A percentile compares a stretch with the other conserved stretches of the same genome.
Evolutionary conservation across 2,888 invertebrate genomes (phyloP).

Genomic region (Sipha maydis): DNA sequence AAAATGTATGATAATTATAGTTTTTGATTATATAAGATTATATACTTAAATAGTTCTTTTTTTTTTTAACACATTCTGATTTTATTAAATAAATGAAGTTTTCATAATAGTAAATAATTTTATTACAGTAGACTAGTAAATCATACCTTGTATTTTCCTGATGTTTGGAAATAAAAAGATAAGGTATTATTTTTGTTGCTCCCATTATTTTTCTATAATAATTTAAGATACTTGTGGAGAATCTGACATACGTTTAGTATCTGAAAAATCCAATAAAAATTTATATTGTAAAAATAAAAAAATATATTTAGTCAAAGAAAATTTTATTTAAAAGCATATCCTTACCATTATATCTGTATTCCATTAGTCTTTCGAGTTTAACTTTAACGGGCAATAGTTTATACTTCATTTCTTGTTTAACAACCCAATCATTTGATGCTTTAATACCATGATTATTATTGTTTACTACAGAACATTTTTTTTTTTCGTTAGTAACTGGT

Average conservation of each 20-base stretch:
- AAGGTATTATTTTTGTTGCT: not conserved
- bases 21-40: not conserved
- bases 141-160: not conserved
- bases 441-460: conserved; percentile 45
- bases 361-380: conserved; percentile 39
- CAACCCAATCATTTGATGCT: conserved; percentile 35
- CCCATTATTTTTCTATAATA: not conserved
- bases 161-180: not conserved
- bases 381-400: conserved; percentile 54
- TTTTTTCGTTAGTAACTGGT: conserved; percentile 1
- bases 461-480: conserved; percentile 3
- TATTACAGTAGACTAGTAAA: not conserved
- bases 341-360: conserved; percentile 23
- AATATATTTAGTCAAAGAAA: not conserved
- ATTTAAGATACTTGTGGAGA: not conserved
- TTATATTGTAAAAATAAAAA: not conserved
- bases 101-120: not conserved
- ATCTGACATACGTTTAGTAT: conserved; percentile 1
- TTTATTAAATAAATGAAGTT: not conserved
- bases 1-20: not conserved
- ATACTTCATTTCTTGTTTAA: conserved; percentile 51
- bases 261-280: conserved; percentile 8
- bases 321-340: not conserved
- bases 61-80: not conserved
- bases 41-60: not conserved